Evolutionary conservation across 1,140 invertebrate genomes (phyloP).

Genomic region (Drosophila miranda): DNA sequence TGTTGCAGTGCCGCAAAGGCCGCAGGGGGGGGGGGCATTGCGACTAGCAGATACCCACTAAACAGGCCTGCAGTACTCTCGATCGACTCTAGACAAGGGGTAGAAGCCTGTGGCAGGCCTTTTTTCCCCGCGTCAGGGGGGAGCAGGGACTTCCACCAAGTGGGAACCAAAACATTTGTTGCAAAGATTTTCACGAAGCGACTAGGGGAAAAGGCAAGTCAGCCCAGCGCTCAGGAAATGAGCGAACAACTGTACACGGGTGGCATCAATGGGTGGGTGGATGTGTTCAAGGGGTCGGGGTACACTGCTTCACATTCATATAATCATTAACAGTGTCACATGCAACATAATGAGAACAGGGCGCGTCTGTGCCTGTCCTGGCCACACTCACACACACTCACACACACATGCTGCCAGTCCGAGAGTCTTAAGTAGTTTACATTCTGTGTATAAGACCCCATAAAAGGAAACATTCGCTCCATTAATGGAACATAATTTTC

Average conservation of each 20-base stretch:
- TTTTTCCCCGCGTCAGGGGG: neutral
- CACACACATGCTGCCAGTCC: conserved; percentile 47
- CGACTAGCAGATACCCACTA: too few relatives aligned
- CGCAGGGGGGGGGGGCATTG: too few relatives aligned
- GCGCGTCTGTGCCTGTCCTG: conserved; percentile 40
- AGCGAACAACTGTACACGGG: conserved; percentile 50
- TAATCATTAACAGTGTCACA: conserved; percentile 82
- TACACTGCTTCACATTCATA: conserved; percentile 50
- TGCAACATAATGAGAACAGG: conserved; percentile 79
- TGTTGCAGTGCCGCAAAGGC: neutral
- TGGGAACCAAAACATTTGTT: conserved; percentile 81
- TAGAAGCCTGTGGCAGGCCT: neutral
- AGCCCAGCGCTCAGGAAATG: conserved; percentile 39
- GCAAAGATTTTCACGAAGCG: conserved; percentile 69
- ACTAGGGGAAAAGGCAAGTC: conserved; percentile 22
- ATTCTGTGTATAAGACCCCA: conserved; percentile 71
- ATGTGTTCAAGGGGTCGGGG: too few relatives aligned
- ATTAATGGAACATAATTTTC: conserved; percentile 82
- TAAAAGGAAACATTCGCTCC: conserved; percentile 81
- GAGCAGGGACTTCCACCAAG: conserved; percentile 64
- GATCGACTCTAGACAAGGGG: too few relatives aligned
- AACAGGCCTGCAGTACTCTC: neutral
- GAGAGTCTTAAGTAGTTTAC: conserved; percentile 77
- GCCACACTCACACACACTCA: conserved; percentile 36
- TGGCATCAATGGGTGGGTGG: conserved; percentile 3